These are phyloP conservation scores for Bujurquina vittata DNA, from an alignment of 2,113 vertebrate genomes.

Conservation along the genomic window DNA sequence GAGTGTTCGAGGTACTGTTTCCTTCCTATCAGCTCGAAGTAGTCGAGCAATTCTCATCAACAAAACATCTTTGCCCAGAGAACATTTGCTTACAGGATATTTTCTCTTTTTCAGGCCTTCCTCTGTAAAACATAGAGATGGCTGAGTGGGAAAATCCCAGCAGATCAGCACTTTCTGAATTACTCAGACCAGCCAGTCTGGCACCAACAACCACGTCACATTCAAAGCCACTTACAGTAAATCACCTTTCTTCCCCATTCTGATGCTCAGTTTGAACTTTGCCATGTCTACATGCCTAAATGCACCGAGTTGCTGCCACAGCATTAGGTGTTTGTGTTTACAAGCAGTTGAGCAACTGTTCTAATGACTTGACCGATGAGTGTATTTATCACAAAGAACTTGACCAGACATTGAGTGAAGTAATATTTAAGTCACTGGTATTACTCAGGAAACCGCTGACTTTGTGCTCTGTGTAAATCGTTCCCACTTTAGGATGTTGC, in stretches of 20 bases:
- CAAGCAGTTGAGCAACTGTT: background rate
- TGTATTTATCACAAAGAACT: background rate
- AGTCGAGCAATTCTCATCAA: background rate
- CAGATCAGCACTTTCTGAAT: background rate
- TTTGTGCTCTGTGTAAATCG: background rate
- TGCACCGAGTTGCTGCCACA: accelerated
- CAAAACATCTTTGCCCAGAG: background rate
- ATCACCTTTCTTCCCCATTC: background rate
- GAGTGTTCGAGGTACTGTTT: background rate
- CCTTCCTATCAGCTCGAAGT: background rate
- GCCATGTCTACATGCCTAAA: background rate
- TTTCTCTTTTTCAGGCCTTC: accelerated
- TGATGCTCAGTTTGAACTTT: background rate
- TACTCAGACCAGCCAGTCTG: background rate
- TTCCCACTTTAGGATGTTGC: background rate
- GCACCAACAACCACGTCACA: background rate
- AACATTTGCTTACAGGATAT: background rate
- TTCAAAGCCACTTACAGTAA: background rate
- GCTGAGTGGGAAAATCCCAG: background rate
- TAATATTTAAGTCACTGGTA: background rate
- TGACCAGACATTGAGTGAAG: background rate
- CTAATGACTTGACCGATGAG: background rate
- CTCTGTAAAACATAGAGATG: background rate
- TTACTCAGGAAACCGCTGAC: background rate
- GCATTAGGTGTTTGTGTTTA: background rate